A percentile compares a stretch with the other conserved stretches of the same genome.
phyloP scores from a whole-genome alignment of 2,113 vertebrate species.

The Uropsilus gracilis region DNA sequence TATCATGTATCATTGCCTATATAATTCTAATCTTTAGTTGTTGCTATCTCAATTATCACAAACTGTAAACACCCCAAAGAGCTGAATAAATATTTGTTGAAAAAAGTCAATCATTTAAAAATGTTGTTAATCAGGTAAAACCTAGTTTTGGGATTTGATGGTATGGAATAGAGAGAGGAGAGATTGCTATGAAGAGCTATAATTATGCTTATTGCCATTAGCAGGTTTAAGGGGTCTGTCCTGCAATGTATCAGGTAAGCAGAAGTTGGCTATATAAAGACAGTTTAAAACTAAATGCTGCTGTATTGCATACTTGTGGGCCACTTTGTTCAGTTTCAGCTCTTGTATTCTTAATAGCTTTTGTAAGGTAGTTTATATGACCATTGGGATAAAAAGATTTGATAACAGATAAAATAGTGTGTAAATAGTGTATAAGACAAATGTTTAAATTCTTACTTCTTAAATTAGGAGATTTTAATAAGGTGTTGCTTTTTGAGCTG shows the following conservation, averaged over 20 bases:
- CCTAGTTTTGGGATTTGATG: background rate
- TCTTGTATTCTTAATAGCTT: background rate
- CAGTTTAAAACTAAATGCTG: background rate
- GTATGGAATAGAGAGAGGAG: background rate
- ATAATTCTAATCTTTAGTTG: background rate
- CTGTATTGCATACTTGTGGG: background rate
- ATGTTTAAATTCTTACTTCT: slow-evolving; percentile 64
- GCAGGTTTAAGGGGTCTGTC: background rate
- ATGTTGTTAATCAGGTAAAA: background rate
- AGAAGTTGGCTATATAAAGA: background rate
- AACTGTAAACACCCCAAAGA: background rate
- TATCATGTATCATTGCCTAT: background rate
- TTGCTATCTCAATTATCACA: background rate
- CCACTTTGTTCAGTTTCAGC: background rate
- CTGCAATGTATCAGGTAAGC: background rate
- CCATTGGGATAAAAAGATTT: slow-evolving; percentile 16
- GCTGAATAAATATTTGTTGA: slow-evolving; percentile 28
- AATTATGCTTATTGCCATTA: background rate
- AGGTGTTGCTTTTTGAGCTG: background rate
- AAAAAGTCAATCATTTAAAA: background rate
- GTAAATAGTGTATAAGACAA: background rate
- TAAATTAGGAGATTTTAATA: background rate
- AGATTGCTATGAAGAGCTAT: background rate
- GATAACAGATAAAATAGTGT: background rate
- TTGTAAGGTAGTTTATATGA: background rate